A percentile compares a stretch with the other conserved stretches of the same genome.
Conservation (phyloP, 2,797 vertebrate species). For the Morus bassanus region DNA sequence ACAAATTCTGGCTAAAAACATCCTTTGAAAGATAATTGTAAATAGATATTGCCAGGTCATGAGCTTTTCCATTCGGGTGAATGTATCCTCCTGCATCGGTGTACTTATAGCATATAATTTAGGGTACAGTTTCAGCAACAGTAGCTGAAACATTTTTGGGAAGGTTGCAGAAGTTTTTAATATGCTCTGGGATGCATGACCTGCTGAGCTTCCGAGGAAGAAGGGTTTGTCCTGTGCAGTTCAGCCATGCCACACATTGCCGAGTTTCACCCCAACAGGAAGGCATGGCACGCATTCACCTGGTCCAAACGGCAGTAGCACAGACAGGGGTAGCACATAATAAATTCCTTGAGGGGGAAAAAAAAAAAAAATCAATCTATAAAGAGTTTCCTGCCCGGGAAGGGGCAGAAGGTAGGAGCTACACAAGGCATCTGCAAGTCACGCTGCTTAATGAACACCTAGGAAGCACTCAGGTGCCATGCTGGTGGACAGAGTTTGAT, state of each 20-base stretch:
- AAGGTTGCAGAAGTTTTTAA: background rate
- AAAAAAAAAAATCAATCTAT: background rate
- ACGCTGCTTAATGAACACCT: background rate
- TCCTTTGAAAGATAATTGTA: background rate
- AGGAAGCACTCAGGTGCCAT: background rate
- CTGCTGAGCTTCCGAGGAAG: background rate
- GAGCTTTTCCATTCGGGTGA: background rate
- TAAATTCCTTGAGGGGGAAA: no score
- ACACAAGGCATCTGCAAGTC: background rate
- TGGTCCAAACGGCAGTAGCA: background rate
- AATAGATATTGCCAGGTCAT: background rate
- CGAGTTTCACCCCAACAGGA: accelerated
- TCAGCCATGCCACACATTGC: background rate
- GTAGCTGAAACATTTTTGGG: background rate
- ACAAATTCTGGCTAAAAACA: background rate
- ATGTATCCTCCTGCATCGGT: background rate
- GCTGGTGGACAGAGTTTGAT: background rate
- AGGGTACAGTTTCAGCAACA: background rate
- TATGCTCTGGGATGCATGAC: accelerated
- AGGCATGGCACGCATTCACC: accelerated
- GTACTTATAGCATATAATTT: accelerated
- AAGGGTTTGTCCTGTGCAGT: no score
- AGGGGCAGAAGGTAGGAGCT: background rate
- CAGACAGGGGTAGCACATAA: no score
- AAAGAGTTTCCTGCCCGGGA: background rate